These are phyloP conservation scores for Anguilla marmorata DNA, from an alignment of 2,797 vertebrate genomes.

Conservation along the genomic window DNA sequence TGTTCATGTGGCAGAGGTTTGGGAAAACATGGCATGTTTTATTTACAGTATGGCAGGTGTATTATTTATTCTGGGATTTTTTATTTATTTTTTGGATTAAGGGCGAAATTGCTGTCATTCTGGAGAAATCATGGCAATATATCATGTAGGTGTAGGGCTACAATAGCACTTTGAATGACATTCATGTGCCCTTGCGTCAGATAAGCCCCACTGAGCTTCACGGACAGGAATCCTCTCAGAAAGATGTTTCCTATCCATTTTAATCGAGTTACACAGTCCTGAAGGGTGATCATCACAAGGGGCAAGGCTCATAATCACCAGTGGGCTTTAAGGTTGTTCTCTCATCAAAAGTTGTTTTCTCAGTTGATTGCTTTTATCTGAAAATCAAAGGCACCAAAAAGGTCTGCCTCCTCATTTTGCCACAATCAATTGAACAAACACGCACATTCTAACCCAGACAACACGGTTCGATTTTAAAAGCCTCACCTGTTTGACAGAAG, in stretches of 20 bases:
- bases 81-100: not conserved
- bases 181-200: not conserved
- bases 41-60: not conserved
- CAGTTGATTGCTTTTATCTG: not conserved
- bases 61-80: not conserved
- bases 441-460: not conserved
- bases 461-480: not conserved
- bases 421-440: slow-evolving; percentile 14
- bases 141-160: not conserved
- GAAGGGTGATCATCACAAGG: not conserved
- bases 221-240: not conserved
- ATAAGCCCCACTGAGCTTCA: slow-evolving; percentile 12
- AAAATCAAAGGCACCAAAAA: not conserved
- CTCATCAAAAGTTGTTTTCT: not conserved
- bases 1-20: not conserved
- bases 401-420: not conserved
- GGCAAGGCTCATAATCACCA: not conserved
- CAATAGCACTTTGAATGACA: not conserved
- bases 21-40: not conserved
- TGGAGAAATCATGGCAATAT: not conserved
- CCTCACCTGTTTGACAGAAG: not conserved
- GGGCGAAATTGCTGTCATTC: not conserved
- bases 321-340: not conserved
- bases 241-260: not conserved
- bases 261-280: not conserved